Evolutionary conservation across 2,113 vertebrate genomes (phyloP).

Genomic region (Hymenochirus boettgeri): DNA sequence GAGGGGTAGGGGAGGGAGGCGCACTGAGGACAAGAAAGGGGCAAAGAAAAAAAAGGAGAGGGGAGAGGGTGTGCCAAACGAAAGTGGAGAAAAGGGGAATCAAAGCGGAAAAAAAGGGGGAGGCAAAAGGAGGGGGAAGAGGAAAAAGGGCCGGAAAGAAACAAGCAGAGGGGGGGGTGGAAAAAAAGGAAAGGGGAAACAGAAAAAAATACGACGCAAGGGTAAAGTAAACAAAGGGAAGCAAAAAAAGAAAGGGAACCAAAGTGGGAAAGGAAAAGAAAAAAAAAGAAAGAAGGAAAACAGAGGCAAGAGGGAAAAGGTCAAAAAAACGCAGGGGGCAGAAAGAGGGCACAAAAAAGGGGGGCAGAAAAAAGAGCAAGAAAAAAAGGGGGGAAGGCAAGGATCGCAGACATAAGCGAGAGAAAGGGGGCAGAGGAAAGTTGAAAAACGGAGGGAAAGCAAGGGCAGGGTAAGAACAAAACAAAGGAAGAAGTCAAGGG

Average conservation of each 20-base stretch:
- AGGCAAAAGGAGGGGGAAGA: neutral
- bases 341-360: neutral
- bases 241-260: accelerated
- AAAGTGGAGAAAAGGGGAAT: neutral
- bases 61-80: neutral
- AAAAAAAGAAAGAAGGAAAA: neutral
- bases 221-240: neutral
- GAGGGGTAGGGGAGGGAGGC: neutral
- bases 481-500: too few relatives aligned
- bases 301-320: too few relatives aligned
- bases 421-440: neutral
- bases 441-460: neutral
- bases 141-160: neutral
- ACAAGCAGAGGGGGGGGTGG: neutral
- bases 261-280: neutral
- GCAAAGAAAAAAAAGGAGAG: too few relatives aligned
- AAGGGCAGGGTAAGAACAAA: neutral
- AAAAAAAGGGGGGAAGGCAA: neutral
- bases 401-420: neutral
- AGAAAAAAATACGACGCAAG: neutral
- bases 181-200: neutral
- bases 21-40: neutral
- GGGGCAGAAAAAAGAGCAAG: too few relatives aligned
- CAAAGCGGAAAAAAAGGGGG: too few relatives aligned
- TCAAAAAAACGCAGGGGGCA: neutral